Evolutionary conservation across 2,888 invertebrate genomes (phyloP).

Genomic region (Polymixis flavicincta): DNA sequence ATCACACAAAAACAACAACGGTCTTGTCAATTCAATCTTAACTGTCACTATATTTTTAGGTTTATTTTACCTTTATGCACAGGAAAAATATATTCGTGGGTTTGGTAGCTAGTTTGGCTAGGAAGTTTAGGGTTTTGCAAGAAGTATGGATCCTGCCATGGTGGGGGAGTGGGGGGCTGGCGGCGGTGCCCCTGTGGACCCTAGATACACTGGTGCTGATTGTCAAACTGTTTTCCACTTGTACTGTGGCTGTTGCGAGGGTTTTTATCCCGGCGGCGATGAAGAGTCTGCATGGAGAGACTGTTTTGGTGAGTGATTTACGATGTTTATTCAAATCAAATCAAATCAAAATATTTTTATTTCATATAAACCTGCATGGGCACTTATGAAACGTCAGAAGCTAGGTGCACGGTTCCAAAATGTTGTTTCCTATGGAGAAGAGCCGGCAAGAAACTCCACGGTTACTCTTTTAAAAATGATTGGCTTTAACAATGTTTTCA

Average conservation of each 20-base stretch:
- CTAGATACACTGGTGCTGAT: constrained; percentile 82
- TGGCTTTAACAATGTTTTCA: too few species aligned
- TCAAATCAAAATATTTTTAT: too few species aligned
- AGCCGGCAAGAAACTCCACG: too few species aligned
- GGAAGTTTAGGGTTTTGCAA: constrained; percentile 83
- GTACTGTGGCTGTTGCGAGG: constrained; percentile 76
- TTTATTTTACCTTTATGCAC: constrained; percentile 79
- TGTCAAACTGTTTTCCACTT: constrained; percentile 82
- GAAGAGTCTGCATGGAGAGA: constrained; percentile 87
- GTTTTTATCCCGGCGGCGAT: constrained; percentile 81
- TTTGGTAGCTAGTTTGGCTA: constrained; percentile 78
- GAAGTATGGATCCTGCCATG: constrained; percentile 87
- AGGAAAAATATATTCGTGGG: constrained; percentile 82
- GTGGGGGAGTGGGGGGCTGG: constrained; percentile 84
- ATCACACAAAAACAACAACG: constrained; percentile 18
- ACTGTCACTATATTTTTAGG: constrained; percentile 68
- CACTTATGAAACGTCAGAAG: too few species aligned
- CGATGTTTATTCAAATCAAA: background rate
- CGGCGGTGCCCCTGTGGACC: constrained; percentile 82
- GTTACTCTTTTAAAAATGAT: too few species aligned
- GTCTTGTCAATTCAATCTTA: constrained; percentile 48
- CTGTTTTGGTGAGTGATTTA: constrained; percentile 78
- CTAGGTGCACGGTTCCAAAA: too few species aligned
- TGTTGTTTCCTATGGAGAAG: too few species aligned
- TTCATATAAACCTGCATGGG: too few species aligned